Base-by-base conservation (phyloP, 2,888 invertebrate genomes). In the Caenorhabditis sp. region DNA sequence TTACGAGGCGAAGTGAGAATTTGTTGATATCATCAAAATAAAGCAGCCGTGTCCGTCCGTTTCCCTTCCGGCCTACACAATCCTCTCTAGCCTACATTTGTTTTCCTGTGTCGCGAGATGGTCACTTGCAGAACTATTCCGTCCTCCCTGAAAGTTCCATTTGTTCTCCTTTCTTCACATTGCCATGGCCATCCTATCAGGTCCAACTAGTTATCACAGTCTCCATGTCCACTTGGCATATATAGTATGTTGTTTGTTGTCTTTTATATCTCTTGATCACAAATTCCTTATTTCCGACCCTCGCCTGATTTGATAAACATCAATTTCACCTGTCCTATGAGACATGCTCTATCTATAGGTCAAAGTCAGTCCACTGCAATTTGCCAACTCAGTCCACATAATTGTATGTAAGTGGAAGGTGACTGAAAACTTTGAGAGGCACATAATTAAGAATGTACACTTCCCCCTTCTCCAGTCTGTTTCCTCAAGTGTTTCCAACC, bases 201-300 rank as follows among this genome's bases (percentile, higher is more conserved):
- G 13, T 24, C 51, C n/a, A 51, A 51, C 51, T 51, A 26, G 51
- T 51, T 51, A 51, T 50, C 50, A 50, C n/a, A n/a, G n/a, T n/a
- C 9, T 13, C 4, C 13, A n/a, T 50, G 18, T 22, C 20, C 50
- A 50, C 50, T 50, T 50, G 50, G 20, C 50, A 50, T 8, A 20
- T 50, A 22, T 20, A 50, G 50, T 50, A 20, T 50, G 22, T 20
- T 4, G 9, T 50, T 50, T 50, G 50, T 50, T 50, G 4, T 50
- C 18, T 20, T 50, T 40, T 40, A 9, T 40, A 8, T 15, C 40
- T n/a, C n/a, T n/a, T n/a, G n/a, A n/a, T n/a, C n/a, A n/a, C n/a
- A n/a, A n/a, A n/a, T n/a, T n/a, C n/a, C n/a, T n/a, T n/a, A n/a
- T n/a, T n/a, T n/a, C n/a, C n/a, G n/a, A n/a, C n/a, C n/a, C n/a